Base-by-base conservation (phyloP, 2,113 vertebrate species). In the Macrotus californicus region DNA sequence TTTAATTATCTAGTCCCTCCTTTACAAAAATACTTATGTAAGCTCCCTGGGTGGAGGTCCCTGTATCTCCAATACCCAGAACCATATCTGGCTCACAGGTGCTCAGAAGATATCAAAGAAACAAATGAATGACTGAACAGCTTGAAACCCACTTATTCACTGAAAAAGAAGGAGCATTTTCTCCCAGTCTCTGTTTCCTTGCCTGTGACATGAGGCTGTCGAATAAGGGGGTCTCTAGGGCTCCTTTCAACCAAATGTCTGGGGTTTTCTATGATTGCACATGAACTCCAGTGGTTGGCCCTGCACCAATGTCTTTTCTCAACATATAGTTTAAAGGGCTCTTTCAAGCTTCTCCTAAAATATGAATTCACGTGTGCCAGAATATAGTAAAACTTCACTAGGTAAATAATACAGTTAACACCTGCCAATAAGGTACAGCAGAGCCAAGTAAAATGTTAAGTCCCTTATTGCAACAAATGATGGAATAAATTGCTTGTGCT, bases 361-460 rank as follows among this genome's bases (percentile, higher is more conserved):
- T 86, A 67, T 80, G 19, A 72, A 82, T 88, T 87, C 36, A 0
- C 54, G 15, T 22, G 86, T 86, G 31, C 34, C 79, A 91, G 93
- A 77, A 87, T 36, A 82, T n/a, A 80, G 16, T 72, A 81, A 91
- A 82, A 91, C 29, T 88, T 94, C 39, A 82, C 79, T 26, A 79
- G 54, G 61, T 72, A 92, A 70, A 83, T 61, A 83, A 95, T 50
- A 87, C 14, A 73, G 48, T 72, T 86, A 66, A 83, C 22, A 72
- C 72, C 88, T 81, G 43, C 73, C 83, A 86, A 86, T 81, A 85
- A 92, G 24, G 52, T 50, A 87, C 83, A 64, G 9, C 34, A 72
- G 22, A 18, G 50, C 48, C 61, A 85, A 96, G 41, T 64, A 39
- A 92, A 94, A 80, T 66, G 6, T 46, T 46, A 94, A 85, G 10